These are phyloP conservation scores for Drosophila bocqueti DNA, from an alignment of 1,140 invertebrate genomes.

Conservation along the genomic window DNA sequence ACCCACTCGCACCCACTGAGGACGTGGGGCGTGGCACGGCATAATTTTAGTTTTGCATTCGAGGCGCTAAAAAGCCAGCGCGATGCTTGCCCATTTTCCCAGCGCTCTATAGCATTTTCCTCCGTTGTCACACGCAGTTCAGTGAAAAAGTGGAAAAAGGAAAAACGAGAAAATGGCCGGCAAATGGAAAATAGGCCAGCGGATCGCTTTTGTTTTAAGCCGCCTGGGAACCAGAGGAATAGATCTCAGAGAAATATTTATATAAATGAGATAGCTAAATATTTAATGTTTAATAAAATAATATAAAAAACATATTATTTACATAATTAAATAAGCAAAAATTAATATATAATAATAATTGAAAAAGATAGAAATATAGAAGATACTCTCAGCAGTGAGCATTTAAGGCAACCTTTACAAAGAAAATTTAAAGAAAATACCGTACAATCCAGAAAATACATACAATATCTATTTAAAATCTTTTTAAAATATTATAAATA, in stretches of 20 bases:
- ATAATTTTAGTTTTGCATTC: slow-evolving; percentile 73
- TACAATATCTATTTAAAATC: neutral
- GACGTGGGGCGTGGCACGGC: slow-evolving; percentile 68
- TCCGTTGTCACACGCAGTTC: slow-evolving; percentile 61
- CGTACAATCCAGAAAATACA: neutral
- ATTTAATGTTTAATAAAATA: neutral
- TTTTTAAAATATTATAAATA: neutral
- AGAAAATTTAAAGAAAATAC: too few relatives aligned
- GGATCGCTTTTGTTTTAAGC: slow-evolving; percentile 17
- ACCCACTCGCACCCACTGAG: slow-evolving; percentile 28
- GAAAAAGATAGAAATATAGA: neutral
- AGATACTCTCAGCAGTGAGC: neutral
- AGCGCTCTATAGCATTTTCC: slow-evolving; percentile 1
- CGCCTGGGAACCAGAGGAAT: neutral
- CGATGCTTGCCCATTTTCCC: slow-evolving; percentile 1
- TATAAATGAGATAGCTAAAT: neutral
- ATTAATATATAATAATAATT: neutral
- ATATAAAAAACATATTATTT: neutral
- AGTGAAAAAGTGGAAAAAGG: slow-evolving; percentile 11
- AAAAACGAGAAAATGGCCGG: neutral
- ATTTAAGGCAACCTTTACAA: too few relatives aligned
- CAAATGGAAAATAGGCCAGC: slow-evolving; percentile 11
- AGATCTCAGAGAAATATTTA: neutral
- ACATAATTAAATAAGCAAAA: neutral
- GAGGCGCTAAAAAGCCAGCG: slow-evolving; percentile 74